phyloP scores from a whole-genome alignment of 2,888 invertebrate species.

The Drosophila siamana region DNA sequence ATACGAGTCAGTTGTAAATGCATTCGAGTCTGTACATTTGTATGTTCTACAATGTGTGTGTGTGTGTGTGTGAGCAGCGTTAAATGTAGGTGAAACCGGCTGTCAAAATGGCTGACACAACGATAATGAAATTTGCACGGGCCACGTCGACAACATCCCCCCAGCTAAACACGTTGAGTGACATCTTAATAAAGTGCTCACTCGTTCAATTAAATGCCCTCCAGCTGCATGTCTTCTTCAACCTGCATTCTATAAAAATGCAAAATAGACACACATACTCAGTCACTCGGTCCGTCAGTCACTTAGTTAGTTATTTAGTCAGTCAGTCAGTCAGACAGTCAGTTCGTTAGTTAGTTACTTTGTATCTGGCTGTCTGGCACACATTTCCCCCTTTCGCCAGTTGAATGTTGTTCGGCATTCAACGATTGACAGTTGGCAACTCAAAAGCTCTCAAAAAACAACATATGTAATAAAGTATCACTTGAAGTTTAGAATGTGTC shows the following conservation, averaged over 20 bases:
- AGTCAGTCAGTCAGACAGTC: constrained; percentile 9
- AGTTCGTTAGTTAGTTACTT: constrained; percentile 23
- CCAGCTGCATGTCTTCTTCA: constrained; percentile 31
- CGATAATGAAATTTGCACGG: constrained; percentile 76
- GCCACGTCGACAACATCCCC: constrained; percentile 50
- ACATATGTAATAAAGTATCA: constrained; percentile 6
- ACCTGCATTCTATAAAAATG: constrained; percentile 45
- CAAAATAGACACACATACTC: constrained; percentile 51
- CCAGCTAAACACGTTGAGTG: constrained; percentile 70
- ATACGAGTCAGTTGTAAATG: constrained; percentile 26
- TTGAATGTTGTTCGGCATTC: constrained; percentile 17
- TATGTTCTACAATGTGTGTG: too few species aligned
- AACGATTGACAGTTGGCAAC: constrained; percentile 2
- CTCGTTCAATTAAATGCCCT: constrained; percentile 75
- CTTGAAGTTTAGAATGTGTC: constrained; percentile 1
- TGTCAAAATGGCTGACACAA: constrained; percentile 76
- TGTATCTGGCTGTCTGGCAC: constrained; percentile 24
- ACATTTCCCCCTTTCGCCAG: constrained; percentile 1
- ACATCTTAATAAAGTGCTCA: constrained; percentile 81
- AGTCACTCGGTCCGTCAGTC: constrained; percentile 40
- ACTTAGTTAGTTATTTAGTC: constrained; percentile 19
- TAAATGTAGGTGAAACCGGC: constrained; percentile 78
- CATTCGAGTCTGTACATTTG: constrained; percentile 8
- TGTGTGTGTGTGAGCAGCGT: constrained; percentile 24
- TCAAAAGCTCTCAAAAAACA: constrained; percentile 1